These are phyloP conservation scores for Platysteira castanea DNA, from an alignment of 2,113 vertebrate species.

Conservation along the genomic window DNA sequence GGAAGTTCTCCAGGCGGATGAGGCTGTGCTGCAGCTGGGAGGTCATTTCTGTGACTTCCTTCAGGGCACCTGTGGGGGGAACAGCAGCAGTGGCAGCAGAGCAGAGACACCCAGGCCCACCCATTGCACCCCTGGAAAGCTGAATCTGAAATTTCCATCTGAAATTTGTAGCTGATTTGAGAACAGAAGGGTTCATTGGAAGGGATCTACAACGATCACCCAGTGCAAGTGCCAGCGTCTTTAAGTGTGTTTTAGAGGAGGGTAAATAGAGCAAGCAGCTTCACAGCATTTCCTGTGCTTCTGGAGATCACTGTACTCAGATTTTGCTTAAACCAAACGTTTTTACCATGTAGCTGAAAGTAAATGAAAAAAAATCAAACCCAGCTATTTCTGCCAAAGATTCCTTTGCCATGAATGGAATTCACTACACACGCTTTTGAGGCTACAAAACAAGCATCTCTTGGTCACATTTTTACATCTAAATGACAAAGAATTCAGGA, in stretches of 20 bases:
- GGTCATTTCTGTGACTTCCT: constrained; percentile 84
- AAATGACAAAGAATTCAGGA: not conserved
- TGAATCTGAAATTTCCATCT: not conserved
- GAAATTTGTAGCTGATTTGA: not conserved
- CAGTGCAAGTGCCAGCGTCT: not conserved
- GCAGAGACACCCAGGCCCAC: not conserved
- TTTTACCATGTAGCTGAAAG: not conserved
- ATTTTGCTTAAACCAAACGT: not conserved
- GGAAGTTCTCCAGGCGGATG: constrained; percentile 90
- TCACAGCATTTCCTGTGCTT: not conserved
- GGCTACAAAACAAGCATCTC: not conserved
- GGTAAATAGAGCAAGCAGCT: not conserved
- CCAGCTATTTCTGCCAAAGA: not conserved
- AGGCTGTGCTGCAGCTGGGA: constrained; percentile 86
- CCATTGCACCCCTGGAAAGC: not conserved
- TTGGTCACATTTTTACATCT: not conserved
- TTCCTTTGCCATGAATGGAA: not conserved
- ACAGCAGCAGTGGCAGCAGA: not conserved
- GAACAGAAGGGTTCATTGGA: not conserved
- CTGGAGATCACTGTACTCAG: not conserved
- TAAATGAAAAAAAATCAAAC: not conserved
- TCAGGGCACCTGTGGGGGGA: constrained; percentile 79
- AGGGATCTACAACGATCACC: fast-evolving
- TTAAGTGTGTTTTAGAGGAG: not conserved
- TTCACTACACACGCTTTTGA: not conserved